Base-by-base conservation (phyloP, 2,113 vertebrate genomes). In the Stomatorhinus ivindoensis region DNA sequence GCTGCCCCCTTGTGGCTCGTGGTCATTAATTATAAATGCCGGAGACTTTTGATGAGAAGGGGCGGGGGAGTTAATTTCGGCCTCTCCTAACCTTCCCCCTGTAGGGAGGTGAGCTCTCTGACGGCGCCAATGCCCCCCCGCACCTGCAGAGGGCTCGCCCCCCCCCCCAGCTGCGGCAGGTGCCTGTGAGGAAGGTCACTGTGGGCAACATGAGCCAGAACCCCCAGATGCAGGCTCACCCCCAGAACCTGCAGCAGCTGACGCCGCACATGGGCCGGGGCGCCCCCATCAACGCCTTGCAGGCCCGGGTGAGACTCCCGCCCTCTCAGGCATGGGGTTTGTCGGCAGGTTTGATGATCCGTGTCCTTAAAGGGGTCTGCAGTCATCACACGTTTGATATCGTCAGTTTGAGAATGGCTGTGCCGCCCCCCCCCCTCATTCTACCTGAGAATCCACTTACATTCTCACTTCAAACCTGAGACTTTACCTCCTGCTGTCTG, bases 171-270 rank as follows among this genome's bases (percentile, higher is more conserved):
- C 93, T 92, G 89, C 97, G 96, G 93, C 96, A 94, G 91, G 95
- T 94, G 88, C 93, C 97, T 88, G 93, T 96, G 85, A 96, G 98
- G 94, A 99, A 97, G 96, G 97, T 99, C 91, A 97, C 97, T 19
- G 93, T 98, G 95, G 96, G 95, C 92, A 96, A 95, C 89, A 95
- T 95, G 89, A 91, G 93, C 84, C 92, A 90, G 65, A 46, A 24
- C 44, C 94, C 93, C 95, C 95, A 92, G 89, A 93, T 92, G 88
- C 93, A 93, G 88, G 92, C 92, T 88, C 94, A 92, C 90, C 95
- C 95, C 87, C 95, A 94, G 88, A 93, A 92, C 88, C 94, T 92
- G 86, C 92, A 92, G 90, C 91, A 92, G 84, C 91, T 89, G 44
- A 89, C 94, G 91, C 95, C 96, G 50, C 97, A 96, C 90, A 95